Base-by-base conservation (phyloP, 2,888 invertebrate genomes). In the Pseudanteris insignis region DNA sequence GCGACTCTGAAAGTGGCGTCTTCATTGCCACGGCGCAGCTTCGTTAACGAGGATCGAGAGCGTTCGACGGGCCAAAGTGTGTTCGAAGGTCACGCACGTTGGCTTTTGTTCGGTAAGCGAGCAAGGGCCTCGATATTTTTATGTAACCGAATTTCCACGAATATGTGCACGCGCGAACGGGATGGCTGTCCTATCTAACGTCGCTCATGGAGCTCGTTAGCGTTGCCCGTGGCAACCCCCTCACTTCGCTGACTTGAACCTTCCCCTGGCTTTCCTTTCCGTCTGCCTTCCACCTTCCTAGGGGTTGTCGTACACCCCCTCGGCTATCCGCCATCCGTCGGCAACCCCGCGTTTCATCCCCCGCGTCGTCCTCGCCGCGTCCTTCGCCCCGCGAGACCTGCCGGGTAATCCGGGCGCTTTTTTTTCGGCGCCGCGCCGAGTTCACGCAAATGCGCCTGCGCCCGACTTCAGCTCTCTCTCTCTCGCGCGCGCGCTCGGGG, bases 181-280 rank as follows among this genome's bases (percentile, higher is more conserved):
- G 70, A 69, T 71, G 70, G 70, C 68, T 71, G 72, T 74, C 76
- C 76, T 77, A 75, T 77, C 78, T 76, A 73, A 78, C 77, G 75
- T 77, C 76, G 78, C 75, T 77, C 77, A 77, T 77, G 76, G 76
- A 77, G 77, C 78, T 78, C 78, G 78, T 78, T 78, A 78, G 78
- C 75, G 78, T 78, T 78, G 75, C 78, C 77, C 72, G 48, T 78
- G 69, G 78, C 77, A 78, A 78, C 78, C 71, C 78, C 77, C 78
- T 74, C 71, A 70, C 69, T 64, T 68, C 66, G 58, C 38, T 64
- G 68, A 67, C 66, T 64, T 63, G 60, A 57, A 43, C 64, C 64
- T 58, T 62, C 65, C 66, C 64, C 63, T 44, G 36, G 40, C 48
- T 58, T 64, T 62, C 54, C 58, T 53, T 44, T 59, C 50, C 48